phyloP scores from a whole-genome alignment of 1,140 invertebrate species.

The Notospermus geniculatus region DNA sequence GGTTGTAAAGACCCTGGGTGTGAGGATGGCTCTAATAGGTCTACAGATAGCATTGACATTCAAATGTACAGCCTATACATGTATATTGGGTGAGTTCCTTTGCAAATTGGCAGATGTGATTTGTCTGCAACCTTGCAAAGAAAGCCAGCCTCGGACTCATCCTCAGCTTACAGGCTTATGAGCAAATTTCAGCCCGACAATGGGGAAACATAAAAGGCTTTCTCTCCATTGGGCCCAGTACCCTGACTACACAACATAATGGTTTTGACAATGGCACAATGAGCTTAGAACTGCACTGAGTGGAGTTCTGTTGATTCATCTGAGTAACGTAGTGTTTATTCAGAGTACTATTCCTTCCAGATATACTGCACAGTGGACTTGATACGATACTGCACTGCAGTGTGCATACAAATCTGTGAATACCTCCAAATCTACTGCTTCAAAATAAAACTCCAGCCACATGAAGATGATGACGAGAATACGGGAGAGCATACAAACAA shows the following conservation, averaged over 20 bases:
- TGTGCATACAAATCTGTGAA: conserved; percentile 88
- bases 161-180: too few species aligned
- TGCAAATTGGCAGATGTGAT: too few species aligned
- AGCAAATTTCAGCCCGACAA: too few species aligned
- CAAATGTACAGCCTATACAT: too few species aligned
- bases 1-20: neutral
- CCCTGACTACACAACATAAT: too few species aligned
- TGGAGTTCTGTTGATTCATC: neutral
- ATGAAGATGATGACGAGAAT: neutral
- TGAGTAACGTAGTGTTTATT: neutral
- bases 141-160: too few species aligned
- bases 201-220: too few species aligned
- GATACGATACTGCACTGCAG: conserved; percentile 71
- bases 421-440: conserved; percentile 84
- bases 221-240: too few species aligned
- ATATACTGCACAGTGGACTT: conserved; percentile 67
- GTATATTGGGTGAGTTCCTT: too few species aligned
- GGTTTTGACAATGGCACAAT: too few species aligned
- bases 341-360: conserved; percentile 34
- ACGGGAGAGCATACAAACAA: neutral
- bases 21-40: neutral
- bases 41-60: neutral
- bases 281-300: too few species aligned
- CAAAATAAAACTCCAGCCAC: conserved; percentile 61
- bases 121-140: too few species aligned